Percentiles rank a stretch among this genome's conserved stretches.
Conservation (phyloP, 2,888 invertebrate species). For the Micoletzkya japonica region DNA sequence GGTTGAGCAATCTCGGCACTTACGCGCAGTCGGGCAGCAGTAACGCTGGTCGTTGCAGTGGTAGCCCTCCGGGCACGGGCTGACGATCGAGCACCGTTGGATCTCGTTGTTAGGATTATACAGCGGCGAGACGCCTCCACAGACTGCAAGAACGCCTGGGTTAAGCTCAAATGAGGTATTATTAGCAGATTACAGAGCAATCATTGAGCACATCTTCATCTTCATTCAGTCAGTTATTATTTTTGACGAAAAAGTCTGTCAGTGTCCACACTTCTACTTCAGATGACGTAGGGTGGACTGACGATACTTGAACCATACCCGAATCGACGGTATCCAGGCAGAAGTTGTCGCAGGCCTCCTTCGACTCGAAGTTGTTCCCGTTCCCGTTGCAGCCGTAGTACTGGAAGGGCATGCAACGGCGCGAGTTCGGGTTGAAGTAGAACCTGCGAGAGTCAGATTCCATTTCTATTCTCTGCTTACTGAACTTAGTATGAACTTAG, state of each 20-base stretch:
- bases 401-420: slow-evolving; percentile 61
- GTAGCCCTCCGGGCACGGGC: slow-evolving; percentile 57
- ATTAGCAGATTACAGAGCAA: slow-evolving; percentile 4
- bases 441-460: slow-evolving; percentile 15
- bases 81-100: slow-evolving; percentile 53
- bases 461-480: no score
- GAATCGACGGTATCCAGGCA: slow-evolving; percentile 53
- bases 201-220: neutral
- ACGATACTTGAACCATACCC: slow-evolving; percentile 31
- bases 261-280: neutral
- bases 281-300: neutral
- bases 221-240: neutral
- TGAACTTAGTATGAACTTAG: no score
- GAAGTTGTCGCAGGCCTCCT: slow-evolving; percentile 52
- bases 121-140: slow-evolving; percentile 57
- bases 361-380: slow-evolving; percentile 58
- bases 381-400: slow-evolving; percentile 61
- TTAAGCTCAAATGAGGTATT: no score
- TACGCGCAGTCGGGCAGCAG: slow-evolving; percentile 53
- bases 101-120: slow-evolving; percentile 55
- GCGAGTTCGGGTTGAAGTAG: slow-evolving; percentile 44
- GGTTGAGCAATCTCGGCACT: no score
- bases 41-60: slow-evolving; percentile 53
- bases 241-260: neutral
- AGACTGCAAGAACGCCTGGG: slow-evolving; percentile 39